Base-by-base conservation (phyloP, 2,797 vertebrate species). In the Gephyroberyx darwinii region DNA sequence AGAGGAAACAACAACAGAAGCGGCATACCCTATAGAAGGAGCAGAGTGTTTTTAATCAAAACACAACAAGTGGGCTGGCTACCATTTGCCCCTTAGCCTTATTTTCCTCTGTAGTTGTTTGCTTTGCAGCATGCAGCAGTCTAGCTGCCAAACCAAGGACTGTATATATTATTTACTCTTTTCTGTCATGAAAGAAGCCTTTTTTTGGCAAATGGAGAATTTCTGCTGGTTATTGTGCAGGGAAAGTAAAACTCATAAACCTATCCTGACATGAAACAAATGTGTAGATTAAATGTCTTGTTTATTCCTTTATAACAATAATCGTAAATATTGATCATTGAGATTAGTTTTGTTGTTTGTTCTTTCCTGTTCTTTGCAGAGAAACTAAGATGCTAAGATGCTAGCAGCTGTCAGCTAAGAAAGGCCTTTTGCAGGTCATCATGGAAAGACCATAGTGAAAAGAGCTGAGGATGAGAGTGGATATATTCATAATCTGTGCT, bases 31-130 rank as follows among this genome's bases (percentile, higher is more conserved):
- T 66, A 73, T 48, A 71, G 65, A 75, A 69, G 50, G 30, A 45
- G 52, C 67, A 70, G 50, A 72, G 12, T 20, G n/a, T 54, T 85
- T 90, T 86, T 86, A 82, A 88, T 92, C 73, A 84, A 82, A 88
- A 81, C 75, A 78, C 80, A 81, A 79, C 78, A 80, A 79, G 81
- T 77, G 68, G 58, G 57, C 48, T 60, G 74, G 41, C 56, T 74
- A 33, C 69, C 65, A 19, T 80, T 77, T 77, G 63, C 53, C 82
- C 71, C 70, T 57, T 33, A 65, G 77, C 75, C 72, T 68, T 82
- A 51, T 70, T 75, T 80, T 60, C 20, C 65, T 65, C 20, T 73
- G 2, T 48, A 71, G 64, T 53, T 75, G 48, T 79, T 52, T 53
- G 37, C 69, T 80, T 56, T 68, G 64, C 30, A 77, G 63, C 61